Conservation (phyloP, 2,797 vertebrate genomes). For the Taenioides sp. region DNA sequence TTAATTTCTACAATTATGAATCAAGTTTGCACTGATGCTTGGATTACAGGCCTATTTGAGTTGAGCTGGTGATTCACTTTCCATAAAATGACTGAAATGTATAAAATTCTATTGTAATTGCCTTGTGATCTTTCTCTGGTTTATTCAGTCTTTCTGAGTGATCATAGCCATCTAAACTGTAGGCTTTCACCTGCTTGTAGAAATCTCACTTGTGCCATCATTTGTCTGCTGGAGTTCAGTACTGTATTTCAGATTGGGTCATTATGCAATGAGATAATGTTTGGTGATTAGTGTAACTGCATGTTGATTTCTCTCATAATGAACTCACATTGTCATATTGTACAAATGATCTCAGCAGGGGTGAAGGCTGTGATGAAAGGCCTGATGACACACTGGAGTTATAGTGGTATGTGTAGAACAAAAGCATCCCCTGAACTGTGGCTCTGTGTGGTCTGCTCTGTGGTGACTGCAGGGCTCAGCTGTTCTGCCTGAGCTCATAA, state of each 20-base stretch:
- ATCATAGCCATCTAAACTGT: constrained; percentile 3
- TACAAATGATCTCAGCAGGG: constrained; percentile 21
- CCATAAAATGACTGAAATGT: neutral
- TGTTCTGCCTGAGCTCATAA: constrained; percentile 51
- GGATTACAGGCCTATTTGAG: neutral
- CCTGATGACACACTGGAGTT: constrained; percentile 11
- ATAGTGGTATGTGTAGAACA: constrained; percentile 26
- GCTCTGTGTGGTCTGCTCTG: constrained; percentile 37
- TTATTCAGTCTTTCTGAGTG: neutral
- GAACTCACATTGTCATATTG: constrained; percentile 31
- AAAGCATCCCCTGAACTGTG: constrained; percentile 42
- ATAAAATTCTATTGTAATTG: neutral
- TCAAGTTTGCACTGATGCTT: neutral
- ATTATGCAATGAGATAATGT: constrained; percentile 30
- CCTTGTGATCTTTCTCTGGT: neutral
- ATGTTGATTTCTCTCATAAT: constrained; percentile 28
- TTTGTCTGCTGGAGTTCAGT: constrained; percentile 11
- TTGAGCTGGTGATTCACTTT: neutral
- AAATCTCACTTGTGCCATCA: constrained; percentile 13
- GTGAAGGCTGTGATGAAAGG: constrained; percentile 17
- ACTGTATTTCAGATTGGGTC: constrained; percentile 23
- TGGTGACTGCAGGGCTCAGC: constrained; percentile 56
- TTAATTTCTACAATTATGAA: neutral
- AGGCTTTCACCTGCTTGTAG: neutral
- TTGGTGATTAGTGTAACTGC: constrained; percentile 36